Percentiles rank a stretch among this genome's conserved stretches.
phyloP scores from a whole-genome alignment of 2,888 invertebrate species.

The Orthosia gothica region DNA sequence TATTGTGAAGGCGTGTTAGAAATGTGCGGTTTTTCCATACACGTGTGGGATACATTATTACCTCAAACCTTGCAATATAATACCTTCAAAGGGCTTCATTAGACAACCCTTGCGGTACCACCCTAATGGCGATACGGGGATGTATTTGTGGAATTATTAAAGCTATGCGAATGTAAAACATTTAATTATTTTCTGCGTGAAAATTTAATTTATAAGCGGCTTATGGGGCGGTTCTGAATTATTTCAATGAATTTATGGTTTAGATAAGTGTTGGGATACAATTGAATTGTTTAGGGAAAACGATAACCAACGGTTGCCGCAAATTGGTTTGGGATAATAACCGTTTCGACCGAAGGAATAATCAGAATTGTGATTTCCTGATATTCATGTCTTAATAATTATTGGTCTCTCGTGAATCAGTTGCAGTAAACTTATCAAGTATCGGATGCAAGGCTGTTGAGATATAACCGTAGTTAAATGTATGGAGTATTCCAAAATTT shows the following conservation, averaged over 20 bases:
- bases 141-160: conserved; percentile 48
- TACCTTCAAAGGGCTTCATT: conserved; percentile 53
- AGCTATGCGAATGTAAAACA: conserved; percentile 45
- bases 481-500: background rate
- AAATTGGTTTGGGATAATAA: conserved; percentile 39
- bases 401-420: background rate
- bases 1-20: conserved; percentile 1
- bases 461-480: background rate
- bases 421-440: background rate
- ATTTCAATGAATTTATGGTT: conserved; percentile 44
- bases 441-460: background rate
- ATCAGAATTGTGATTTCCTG: background rate
- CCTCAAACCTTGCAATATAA: conserved; percentile 46
- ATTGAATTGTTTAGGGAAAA: conserved; percentile 13
- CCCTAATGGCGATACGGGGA: conserved; percentile 25
- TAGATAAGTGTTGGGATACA: conserved; percentile 28
- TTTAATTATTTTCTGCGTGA: conserved; percentile 51
- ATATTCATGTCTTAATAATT: background rate
- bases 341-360: background rate
- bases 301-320: conserved; percentile 5
- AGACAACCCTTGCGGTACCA: conserved; percentile 53
- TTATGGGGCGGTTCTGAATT: conserved; percentile 38
- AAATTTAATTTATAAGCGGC: conserved; percentile 55
- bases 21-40: conserved; percentile 45
- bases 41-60: conserved; percentile 40